Percentiles rank a stretch among this genome's conserved stretches.
phyloP scores from a whole-genome alignment of 2,113 vertebrate genomes.

The Alectura lathami region DNA sequence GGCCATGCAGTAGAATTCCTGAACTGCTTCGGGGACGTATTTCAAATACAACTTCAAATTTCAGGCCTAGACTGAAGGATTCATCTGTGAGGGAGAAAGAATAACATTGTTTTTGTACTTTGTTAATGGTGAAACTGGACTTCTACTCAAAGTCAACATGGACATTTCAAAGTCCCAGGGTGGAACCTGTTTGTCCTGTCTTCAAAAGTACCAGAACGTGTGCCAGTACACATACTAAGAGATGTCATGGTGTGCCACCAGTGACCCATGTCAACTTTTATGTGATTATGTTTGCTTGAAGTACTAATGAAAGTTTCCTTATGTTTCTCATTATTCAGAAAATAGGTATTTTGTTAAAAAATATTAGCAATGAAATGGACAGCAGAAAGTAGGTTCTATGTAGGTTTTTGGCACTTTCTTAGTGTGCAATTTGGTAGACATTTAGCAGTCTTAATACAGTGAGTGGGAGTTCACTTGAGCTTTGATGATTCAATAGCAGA shows the following conservation, averaged over 20 bases:
- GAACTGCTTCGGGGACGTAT: constrained; percentile 89
- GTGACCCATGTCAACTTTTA: background rate
- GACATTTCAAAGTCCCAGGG: background rate
- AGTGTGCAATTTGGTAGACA: background rate
- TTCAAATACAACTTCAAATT: constrained; percentile 90
- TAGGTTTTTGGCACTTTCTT: background rate
- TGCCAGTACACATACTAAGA: background rate
- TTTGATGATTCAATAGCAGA: constrained; percentile 16
- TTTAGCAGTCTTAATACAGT: background rate
- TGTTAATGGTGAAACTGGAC: background rate
- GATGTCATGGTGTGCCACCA: background rate
- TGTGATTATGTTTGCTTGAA: background rate
- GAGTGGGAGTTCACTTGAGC: background rate
- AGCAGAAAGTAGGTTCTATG: background rate
- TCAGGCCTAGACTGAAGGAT: constrained; percentile 85
- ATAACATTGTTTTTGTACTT: background rate
- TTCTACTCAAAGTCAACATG: background rate
- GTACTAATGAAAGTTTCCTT: background rate
- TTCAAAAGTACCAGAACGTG: background rate
- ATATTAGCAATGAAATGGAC: background rate
- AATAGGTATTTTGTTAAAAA: background rate
- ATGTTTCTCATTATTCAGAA: background rate
- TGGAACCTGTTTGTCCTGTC: background rate
- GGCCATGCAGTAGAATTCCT: constrained; percentile 87
- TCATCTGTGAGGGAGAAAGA: constrained; percentile 79